Evolutionary conservation across 2,797 vertebrate genomes (phyloP).

Genomic region (Acrocephalus scirpaceus): DNA sequence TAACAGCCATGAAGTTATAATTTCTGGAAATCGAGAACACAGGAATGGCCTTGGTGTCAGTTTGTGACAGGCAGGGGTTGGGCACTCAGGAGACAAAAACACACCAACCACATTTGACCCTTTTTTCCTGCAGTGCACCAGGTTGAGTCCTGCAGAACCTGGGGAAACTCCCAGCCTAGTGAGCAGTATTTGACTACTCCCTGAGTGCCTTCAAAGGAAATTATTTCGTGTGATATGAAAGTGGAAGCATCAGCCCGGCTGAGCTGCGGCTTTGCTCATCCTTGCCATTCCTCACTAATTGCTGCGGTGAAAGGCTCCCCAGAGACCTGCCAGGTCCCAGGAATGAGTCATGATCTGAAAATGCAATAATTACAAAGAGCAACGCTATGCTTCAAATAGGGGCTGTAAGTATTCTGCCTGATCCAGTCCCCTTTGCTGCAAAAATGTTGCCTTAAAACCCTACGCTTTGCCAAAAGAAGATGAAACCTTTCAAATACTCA

Average conservation of each 20-base stretch:
- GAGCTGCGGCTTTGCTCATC: neutral
- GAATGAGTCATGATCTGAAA: neutral
- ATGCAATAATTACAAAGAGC: neutral
- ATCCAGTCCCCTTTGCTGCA: neutral
- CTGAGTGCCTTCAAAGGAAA: neutral
- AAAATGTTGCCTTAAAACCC: neutral
- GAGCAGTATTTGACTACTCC: neutral
- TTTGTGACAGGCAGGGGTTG: too few relatives aligned
- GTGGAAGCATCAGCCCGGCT: neutral
- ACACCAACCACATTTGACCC: accelerated
- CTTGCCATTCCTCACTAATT: neutral
- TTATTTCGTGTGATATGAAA: accelerated
- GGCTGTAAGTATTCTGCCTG: neutral
- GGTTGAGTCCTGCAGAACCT: neutral
- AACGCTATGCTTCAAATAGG: neutral
- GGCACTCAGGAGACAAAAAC: neutral
- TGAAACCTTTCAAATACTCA: neutral
- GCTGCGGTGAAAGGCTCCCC: too few relatives aligned
- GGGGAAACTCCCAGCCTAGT: neutral
- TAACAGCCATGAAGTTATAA: neutral
- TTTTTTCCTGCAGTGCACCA: neutral
- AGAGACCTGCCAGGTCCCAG: too few relatives aligned
- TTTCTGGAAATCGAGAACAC: neutral
- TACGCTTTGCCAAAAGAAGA: neutral
- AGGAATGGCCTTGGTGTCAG: accelerated